These are phyloP conservation scores for Cebidichthys violaceus DNA, from an alignment of 2,113 vertebrate genomes.

Conservation along the genomic window DNA sequence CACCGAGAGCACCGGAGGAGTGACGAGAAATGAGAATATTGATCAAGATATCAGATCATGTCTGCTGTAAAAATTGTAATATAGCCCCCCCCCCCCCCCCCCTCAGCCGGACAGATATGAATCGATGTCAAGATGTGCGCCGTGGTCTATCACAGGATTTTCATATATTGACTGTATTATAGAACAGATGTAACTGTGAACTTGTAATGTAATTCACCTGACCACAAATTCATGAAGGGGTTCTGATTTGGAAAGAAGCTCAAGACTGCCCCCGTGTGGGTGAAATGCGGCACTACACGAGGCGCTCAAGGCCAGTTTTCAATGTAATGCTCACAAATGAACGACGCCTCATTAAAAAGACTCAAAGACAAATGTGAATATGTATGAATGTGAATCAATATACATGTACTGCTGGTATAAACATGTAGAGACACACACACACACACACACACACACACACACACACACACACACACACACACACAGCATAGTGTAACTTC, in stretches of 20 bases:
- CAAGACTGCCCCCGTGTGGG: constrained; percentile 69
- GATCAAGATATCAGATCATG: constrained; percentile 60
- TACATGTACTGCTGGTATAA: not conserved
- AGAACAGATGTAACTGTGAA: constrained; percentile 5
- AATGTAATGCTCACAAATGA: not conserved
- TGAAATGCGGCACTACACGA: not conserved
- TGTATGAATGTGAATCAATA: not conserved
- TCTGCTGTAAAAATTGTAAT: constrained; percentile 15
- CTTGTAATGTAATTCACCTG: constrained; percentile 1
- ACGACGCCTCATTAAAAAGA: not conserved
- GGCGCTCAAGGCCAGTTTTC: no score
- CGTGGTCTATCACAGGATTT: not conserved
- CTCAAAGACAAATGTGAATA: not conserved
- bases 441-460: no score
- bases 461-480: not conserved
- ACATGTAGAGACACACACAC: not conserved
- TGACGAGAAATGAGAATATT: constrained; percentile 64
- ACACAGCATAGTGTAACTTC: not conserved
- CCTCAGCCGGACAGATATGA: constrained; percentile 16
- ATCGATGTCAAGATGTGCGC: constrained; percentile 20
- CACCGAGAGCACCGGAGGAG: constrained; percentile 23
- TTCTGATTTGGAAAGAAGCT: constrained; percentile 26
- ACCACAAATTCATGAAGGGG: not conserved
- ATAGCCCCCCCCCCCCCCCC: not conserved
- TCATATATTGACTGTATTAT: constrained; percentile 1